Evolutionary conservation across 2,797 vertebrate genomes (phyloP), one percentile per base, ranked within the genome.

Genomic region (Alauda arvensis): DNA sequence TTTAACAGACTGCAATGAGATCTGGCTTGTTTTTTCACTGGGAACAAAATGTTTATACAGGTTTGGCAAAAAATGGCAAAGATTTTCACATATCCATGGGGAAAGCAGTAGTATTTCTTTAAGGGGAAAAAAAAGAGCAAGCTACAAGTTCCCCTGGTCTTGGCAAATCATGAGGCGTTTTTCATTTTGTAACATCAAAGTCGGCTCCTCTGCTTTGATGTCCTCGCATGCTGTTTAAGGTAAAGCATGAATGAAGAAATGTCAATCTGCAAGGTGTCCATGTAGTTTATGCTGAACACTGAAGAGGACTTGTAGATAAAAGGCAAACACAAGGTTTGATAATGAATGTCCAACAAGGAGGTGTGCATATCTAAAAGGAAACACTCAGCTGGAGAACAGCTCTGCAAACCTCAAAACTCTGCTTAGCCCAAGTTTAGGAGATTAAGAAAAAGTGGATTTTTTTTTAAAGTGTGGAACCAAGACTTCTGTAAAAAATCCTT

Each of bases 241-340:
- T 99, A 99, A 98, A 98, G 98, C 98, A 98, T 98, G 98, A 99
- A 98, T 98, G 98, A 98, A 98, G 98, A 98, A 98, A 98, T 99
- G 98, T 99, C 98, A 98, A 98, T 98, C 98, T 98, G 98, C 98
- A 98, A 98, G 98, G 98, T 98, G 98, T 98, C 98, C 98, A 96
- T 98, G 98, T 98, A 99, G 98, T 98, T 99, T 98, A 98, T 98
- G 98, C 97, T 97, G 98, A 98, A 98, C 98, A 98, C 98, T 97
- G 98, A 98, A 97, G 97, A 98, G 98, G 95, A 97, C 97, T 98
- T 97, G 97, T 97, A 99, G 98, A 99, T 99, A 98, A 99, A 99
- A 99, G 98, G 98, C 96, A 97, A 98, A 98, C 98, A 98, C 97
- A 97, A 98, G 97, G 98, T 98, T 98, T 98, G 98, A 98, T 98